Evolutionary conservation across 2,888 invertebrate genomes (phyloP), one percentile per base, ranked within the genome.

Genomic region (Plebejus anna): DNA sequence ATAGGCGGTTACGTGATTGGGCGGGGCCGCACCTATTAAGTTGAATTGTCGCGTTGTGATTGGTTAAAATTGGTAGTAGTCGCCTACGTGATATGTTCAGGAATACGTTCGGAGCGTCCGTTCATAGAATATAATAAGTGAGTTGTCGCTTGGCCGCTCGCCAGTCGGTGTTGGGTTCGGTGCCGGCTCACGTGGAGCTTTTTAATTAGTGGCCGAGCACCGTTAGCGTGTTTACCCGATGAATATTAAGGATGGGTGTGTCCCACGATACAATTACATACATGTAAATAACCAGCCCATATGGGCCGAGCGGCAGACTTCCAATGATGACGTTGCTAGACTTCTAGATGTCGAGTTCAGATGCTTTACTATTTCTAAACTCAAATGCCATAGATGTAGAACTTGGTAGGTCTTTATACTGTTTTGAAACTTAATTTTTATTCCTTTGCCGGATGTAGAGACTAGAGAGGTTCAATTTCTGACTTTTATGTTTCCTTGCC

Each of bases 1-100:
- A 94, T 94, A 94, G 94, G 94, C 93, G 94, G 94, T 91, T 93
- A 94, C 94, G 94, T 94, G 94, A 93, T 89, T 87, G 93, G 94
- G 94, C 94, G 94, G 94, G 94, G 94, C 89, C 83, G 87, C 79
- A 86, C 86, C 92, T 92, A 94, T 94, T 94, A 93, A 93, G 91
- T 91, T 91, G 92, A 92, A 92, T 90, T 90, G 92, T 91, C 90
- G 92, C 90, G 87, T 85, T 88, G 90, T 91, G 94, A 94, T 94
- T 94, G 94, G 94, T 92, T 93, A 87, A 90, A 92, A 93, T 94
- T 89, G 93, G 90, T 91, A 90, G 91, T 93, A 93, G 92, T 89
- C 88, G 88, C 82, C 89, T 91, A 94, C 94, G 94, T 94, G 94
- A 92, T 92, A 91, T 93, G 93, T 94, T 91, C 93, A 86, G 90